Percentiles rank a stretch among this genome's conserved stretches.
Evolutionary conservation across 2,113 vertebrate genomes (phyloP).

Genomic region (Etia nguti): DNA sequence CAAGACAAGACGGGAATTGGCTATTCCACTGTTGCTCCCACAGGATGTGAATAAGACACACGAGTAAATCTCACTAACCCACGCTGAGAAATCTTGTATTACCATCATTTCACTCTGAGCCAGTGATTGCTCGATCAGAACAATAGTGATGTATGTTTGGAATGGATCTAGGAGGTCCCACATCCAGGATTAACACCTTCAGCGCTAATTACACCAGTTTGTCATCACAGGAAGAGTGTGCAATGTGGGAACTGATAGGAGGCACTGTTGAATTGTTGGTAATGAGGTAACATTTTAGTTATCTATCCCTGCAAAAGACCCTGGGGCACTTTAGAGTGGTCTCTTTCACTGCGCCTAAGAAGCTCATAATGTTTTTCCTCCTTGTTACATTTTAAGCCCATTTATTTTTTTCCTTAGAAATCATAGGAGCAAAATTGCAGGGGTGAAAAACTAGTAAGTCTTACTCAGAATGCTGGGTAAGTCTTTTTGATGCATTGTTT

Average conservation of each 20-base stretch:
- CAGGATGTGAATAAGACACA: constrained; percentile 24
- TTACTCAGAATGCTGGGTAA: neutral
- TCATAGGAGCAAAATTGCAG: neutral
- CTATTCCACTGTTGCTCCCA: constrained; percentile 40
- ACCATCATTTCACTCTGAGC: constrained; percentile 14
- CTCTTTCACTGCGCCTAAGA: neutral
- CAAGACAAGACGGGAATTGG: constrained; percentile 36
- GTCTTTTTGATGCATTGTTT: neutral
- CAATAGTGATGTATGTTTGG: constrained; percentile 18
- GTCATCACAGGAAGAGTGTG: constrained; percentile 19
- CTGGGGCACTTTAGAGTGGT: neutral
- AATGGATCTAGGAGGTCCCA: constrained; percentile 3
- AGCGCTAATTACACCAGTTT: constrained; percentile 27
- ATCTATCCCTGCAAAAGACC: neutral
- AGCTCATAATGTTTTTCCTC: neutral
- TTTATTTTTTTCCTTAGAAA: neutral
- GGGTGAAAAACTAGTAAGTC: neutral
- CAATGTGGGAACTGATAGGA: neutral
- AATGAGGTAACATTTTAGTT: neutral
- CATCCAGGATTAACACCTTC: constrained; percentile 40
- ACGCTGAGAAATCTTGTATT: constrained; percentile 19
- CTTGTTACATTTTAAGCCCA: neutral
- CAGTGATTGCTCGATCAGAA: neutral
- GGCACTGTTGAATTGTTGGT: constrained; percentile 8
- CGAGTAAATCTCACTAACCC: constrained; percentile 26